Evolutionary conservation across 2,113 vertebrate genomes (phyloP).

Genomic region (Fregata magnificens): DNA sequence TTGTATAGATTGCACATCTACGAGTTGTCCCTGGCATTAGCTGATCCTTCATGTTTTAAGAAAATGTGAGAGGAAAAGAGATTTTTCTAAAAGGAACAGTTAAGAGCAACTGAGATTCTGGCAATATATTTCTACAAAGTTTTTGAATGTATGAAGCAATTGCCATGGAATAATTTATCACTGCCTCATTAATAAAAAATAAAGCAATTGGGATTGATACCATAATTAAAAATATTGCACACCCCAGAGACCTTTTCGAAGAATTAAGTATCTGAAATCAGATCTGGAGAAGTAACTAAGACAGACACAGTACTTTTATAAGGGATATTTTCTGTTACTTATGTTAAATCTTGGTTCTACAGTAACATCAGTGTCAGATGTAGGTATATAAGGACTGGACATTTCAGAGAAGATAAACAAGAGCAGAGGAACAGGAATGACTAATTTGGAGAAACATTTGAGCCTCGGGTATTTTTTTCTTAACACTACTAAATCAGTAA

Average conservation of each 20-base stretch:
- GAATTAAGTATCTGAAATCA: neutral
- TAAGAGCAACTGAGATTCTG: neutral
- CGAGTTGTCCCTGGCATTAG: neutral
- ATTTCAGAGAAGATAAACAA: neutral
- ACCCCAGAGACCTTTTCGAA: neutral
- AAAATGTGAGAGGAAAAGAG: neutral
- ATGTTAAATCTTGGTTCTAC: neutral
- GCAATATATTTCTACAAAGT: neutral
- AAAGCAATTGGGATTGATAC: neutral
- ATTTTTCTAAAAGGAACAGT: neutral
- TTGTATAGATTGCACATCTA: neutral
- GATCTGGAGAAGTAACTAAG: neutral
- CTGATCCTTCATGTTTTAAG: neutral
- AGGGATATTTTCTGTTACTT: neutral
- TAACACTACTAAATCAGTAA: neutral
- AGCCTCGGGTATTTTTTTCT: neutral
- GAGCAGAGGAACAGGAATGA: neutral
- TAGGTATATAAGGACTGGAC: neutral
- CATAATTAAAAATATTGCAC: neutral
- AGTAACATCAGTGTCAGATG: neutral
- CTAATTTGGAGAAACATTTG: neutral
- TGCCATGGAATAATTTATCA: neutral
- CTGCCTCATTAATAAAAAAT: neutral
- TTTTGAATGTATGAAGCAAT: neutral
- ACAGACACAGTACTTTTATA: neutral